phyloP scores from a whole-genome alignment of 2,888 invertebrate species.

The Mythimna lalbum region DNA sequence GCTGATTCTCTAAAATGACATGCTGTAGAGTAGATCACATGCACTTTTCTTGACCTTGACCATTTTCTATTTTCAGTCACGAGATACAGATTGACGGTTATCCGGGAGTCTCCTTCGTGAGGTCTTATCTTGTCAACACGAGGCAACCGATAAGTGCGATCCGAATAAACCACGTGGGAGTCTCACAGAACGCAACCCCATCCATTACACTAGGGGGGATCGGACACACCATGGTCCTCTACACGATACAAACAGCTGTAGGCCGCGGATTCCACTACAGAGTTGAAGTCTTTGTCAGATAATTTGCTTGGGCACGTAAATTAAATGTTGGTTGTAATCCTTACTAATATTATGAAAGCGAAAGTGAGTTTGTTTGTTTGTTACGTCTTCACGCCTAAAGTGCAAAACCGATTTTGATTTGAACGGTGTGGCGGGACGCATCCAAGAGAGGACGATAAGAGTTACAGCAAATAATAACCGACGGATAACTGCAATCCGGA shows the following conservation, averaged over 20 bases:
- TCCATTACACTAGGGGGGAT: neutral
- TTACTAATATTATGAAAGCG: too few relatives aligned
- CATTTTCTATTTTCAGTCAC: neutral
- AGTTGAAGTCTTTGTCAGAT: neutral
- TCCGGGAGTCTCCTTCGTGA: too few relatives aligned
- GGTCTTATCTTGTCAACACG: neutral
- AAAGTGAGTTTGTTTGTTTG: too few relatives aligned
- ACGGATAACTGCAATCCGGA: conserved; percentile 18
- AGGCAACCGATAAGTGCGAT: neutral
- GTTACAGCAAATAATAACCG: neutral
- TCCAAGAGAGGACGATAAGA: neutral
- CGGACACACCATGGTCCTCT: neutral
- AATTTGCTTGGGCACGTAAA: neutral
- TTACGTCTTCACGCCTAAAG: too few relatives aligned
- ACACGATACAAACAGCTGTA: neutral
- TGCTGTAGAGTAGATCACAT: too few relatives aligned
- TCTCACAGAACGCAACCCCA: neutral
- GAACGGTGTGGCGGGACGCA: neutral
- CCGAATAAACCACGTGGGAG: neutral
- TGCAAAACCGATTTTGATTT: too few relatives aligned
- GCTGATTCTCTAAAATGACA: too few relatives aligned
- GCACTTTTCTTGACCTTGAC: neutral
- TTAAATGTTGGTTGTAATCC: too few relatives aligned
- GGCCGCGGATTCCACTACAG: neutral
- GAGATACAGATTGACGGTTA: too few relatives aligned